Percentiles rank a stretch among this genome's conserved stretches.
These are phyloP conservation scores for Melieria picta DNA, from an alignment of 2,888 invertebrate species.

Conservation along the genomic window DNA sequence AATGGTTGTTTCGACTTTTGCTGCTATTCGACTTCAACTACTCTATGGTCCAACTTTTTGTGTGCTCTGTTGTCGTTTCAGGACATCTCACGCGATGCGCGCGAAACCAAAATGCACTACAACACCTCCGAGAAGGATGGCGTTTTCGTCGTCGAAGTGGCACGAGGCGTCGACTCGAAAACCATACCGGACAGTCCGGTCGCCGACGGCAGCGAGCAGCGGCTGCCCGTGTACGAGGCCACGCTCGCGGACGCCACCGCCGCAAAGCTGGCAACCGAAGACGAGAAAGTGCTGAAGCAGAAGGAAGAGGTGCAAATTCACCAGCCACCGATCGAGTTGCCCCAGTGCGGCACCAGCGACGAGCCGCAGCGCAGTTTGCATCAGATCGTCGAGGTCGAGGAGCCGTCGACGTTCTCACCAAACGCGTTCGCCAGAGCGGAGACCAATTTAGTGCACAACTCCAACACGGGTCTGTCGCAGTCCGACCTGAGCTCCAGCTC, in stretches of 20 bases:
- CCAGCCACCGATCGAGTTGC: conserved; percentile 56
- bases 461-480: conserved; percentile 82
- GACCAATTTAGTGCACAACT: conserved; percentile 45
- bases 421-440: conserved; percentile 29
- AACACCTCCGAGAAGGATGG: conserved; percentile 77
- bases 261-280: conserved; percentile 28
- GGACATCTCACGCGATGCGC: conserved; percentile 77
- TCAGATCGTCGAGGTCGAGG: conserved; percentile 58
- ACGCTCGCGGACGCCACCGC: conserved; percentile 54
- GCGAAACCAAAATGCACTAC: conserved; percentile 80
- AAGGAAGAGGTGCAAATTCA: conserved; percentile 66
- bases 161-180: conserved; percentile 67
- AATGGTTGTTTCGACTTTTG: neutral
- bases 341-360: conserved; percentile 46
- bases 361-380: conserved; percentile 57
- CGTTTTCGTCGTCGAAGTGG: conserved; percentile 78
- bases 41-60: neutral
- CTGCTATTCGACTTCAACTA: neutral
- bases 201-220: conserved; percentile 52
- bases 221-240: conserved; percentile 62
- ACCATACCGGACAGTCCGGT: conserved; percentile 56
- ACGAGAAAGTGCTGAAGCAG: conserved; percentile 41
- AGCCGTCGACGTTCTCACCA: conserved; percentile 41
- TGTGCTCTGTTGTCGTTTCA: conserved; percentile 53
- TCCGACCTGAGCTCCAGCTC: conserved; percentile 79